Percentiles rank a stretch among this genome's conserved stretches.
Conservation (phyloP, 2,797 vertebrate genomes). For the Saxicola maurus region DNA sequence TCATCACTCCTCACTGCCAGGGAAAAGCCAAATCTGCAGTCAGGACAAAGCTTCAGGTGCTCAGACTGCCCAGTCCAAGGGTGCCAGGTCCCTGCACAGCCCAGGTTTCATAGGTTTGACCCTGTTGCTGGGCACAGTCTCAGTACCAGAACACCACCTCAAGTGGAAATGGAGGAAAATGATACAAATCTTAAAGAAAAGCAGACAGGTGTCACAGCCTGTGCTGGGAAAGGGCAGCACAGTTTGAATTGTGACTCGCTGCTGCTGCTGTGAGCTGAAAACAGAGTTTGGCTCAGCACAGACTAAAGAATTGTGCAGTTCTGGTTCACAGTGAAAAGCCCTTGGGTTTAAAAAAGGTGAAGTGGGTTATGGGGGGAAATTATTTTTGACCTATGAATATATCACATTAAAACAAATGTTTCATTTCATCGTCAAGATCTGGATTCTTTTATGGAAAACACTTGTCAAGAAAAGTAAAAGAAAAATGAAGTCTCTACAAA, state of each 20-base stretch:
- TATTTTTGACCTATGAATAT: neutral
- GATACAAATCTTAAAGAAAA: neutral
- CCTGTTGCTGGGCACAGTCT: accelerated
- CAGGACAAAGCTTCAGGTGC: neutral
- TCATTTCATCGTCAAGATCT: neutral
- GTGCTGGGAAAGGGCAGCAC: neutral
- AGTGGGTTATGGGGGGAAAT: neutral
- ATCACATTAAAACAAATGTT: neutral
- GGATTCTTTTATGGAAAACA: neutral
- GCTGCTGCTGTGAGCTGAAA: neutral
- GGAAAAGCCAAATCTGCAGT: neutral
- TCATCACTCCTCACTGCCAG: neutral
- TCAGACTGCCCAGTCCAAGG: neutral
- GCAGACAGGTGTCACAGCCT: neutral
- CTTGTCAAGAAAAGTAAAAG: neutral
- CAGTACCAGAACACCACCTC: neutral
- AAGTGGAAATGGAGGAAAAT: neutral
- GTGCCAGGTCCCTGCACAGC: accelerated
- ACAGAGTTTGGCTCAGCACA: neutral
- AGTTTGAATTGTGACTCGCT: neutral
- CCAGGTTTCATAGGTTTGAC: neutral
- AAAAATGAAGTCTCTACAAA: neutral
- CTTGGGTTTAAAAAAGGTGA: neutral
- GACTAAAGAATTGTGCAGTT: neutral
- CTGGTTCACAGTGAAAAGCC: neutral